These are phyloP conservation scores for Spea hammondii DNA, from an alignment of 2,797 vertebrate genomes.

Conservation along the genomic window DNA sequence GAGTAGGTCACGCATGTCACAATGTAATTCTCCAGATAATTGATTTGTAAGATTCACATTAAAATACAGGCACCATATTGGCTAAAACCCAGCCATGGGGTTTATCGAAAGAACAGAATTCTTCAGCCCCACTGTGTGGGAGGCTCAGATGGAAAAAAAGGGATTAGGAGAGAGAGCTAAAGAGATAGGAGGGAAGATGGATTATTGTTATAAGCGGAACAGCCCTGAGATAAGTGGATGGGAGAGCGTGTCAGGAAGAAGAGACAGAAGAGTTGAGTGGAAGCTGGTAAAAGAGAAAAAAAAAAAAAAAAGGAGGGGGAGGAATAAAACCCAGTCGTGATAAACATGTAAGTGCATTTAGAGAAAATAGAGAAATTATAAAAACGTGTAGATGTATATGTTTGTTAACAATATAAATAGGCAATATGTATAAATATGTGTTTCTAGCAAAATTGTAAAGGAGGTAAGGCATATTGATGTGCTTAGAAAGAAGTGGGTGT, in stretches of 20 bases:
- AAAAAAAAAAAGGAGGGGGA: conserved; percentile 13
- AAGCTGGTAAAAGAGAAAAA: conserved; percentile 18
- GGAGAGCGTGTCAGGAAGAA: conserved; percentile 14
- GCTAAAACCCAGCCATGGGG: conserved; percentile 5
- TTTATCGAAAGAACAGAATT: conserved; percentile 18
- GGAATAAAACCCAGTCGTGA: background rate
- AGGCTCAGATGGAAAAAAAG: conserved; percentile 12
- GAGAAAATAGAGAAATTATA: background rate
- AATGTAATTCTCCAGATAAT: conserved; percentile 23
- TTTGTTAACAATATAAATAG: too few relatives aligned
- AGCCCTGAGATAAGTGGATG: conserved; percentile 14
- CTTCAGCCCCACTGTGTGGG: conserved; percentile 16
- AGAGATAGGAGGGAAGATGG: conserved; percentile 56
- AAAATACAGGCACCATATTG: background rate
- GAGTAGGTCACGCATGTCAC: background rate
- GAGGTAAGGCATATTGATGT: too few relatives aligned
- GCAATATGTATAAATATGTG: too few relatives aligned
- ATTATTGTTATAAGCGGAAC: conserved; percentile 38
- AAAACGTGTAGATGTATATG: too few relatives aligned
- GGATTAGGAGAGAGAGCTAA: conserved; percentile 44
- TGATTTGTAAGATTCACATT: conserved; percentile 27
- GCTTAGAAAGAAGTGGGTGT: too few relatives aligned
- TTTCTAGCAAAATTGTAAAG: too few relatives aligned
- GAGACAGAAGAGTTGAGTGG: conserved; percentile 5
- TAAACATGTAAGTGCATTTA: background rate